Evolutionary conservation across 2,888 invertebrate genomes (phyloP).

Genomic region (Heliconius hortense): DNA sequence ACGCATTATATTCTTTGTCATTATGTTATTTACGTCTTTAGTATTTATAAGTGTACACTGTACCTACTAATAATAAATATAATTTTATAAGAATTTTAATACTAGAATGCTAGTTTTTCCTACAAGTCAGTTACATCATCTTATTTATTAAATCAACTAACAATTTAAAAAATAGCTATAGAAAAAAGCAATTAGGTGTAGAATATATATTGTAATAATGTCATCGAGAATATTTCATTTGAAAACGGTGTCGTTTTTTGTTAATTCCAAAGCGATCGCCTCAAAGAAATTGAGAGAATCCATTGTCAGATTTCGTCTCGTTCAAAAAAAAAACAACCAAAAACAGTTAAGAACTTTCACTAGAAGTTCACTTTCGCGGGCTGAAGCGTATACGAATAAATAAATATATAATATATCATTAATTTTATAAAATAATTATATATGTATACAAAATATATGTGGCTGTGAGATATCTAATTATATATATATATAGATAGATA

Average conservation of each 20-base stretch:
- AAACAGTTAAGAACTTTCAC: slow-evolving; percentile 23
- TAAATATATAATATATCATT: slow-evolving; percentile 5
- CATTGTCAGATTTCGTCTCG: slow-evolving; percentile 4
- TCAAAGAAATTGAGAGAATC: not conserved
- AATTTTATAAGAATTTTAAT: slow-evolving; percentile 6
- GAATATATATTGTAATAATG: not conserved
- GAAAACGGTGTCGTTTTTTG: not conserved
- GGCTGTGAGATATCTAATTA: not conserved
- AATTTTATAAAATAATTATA: too few relatives aligned
- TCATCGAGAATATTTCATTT: not conserved
- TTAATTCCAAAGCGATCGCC: not conserved
- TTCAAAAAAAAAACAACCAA: slow-evolving; percentile 11
- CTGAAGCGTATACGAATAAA: slow-evolving; percentile 1
- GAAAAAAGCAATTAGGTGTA: not conserved
- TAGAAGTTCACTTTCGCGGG: slow-evolving; percentile 13
- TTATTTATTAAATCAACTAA: too few relatives aligned
- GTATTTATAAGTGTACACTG: not conserved
- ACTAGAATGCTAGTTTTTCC: not conserved
- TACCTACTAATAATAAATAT: not conserved
- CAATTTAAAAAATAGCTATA: too few relatives aligned
- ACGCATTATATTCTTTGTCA: not conserved
- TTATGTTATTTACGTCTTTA: not conserved
- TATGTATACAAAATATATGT: not conserved
- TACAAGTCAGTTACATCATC: too few relatives aligned
- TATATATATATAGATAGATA: not conserved